Base-by-base conservation (phyloP, 2,113 vertebrate genomes). In the Microcebus murinus region DNA sequence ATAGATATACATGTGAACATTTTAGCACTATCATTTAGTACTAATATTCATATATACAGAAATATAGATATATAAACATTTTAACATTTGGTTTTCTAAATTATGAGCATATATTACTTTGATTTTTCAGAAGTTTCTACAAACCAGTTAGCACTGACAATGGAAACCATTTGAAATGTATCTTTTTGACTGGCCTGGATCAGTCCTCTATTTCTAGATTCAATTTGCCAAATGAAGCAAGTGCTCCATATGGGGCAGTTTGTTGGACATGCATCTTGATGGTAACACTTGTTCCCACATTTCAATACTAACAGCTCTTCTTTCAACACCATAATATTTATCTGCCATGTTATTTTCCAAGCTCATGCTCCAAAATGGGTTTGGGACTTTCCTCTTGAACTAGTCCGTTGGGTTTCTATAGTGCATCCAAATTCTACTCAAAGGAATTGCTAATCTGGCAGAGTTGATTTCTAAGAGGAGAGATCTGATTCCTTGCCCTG, bases 251-350 rank as follows among this genome's bases (percentile, higher is more conserved):
- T 48, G 55, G 80, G 90, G 95, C 89, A 96, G 90, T 96, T 95
- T 95, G 94, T 97, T 96, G 98, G 97, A 96, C 80, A 50, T 0
- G 0, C 36, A 91, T 89, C 89, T 97, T 31, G 73, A 96, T 74
- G 96, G 86, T 34, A 95, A 91, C 61, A 87, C 92, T 98, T 97
- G 25, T 97, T 96, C 96, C 95, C 93, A 57, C 34, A 20, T 95
- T 96, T 98, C 96, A 97, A 94, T 96, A 97, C 85, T 95, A 98
- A 98, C 27, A 97, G 87, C 45, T 85, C 65, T 81, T 94, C 97
- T 97, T 98, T 97, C 97, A 98, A 74, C 87, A 98, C 91, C 36
- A 52, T 93, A 77, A 90, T 96, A 97, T 98, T 98, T 97, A 98
- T 94, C 94, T 95, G 88, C 87, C 86, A 55, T 94, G 96, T 97